Conservation (phyloP, 1,140 invertebrate species). For the Nasonia vitripennis region DNA sequence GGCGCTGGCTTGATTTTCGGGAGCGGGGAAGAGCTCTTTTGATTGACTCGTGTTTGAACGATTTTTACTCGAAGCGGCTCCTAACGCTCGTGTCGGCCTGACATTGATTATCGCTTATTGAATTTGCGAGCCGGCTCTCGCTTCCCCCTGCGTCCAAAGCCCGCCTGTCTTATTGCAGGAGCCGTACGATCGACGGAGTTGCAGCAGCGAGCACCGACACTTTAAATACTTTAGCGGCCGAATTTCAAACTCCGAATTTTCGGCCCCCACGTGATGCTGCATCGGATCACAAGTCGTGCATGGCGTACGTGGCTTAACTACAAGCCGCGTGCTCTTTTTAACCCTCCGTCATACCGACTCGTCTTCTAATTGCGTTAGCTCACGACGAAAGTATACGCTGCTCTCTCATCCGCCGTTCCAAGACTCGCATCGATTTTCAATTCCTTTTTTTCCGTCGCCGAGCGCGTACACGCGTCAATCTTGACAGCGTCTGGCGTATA, state of each 20-base stretch:
- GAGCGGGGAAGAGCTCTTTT: slow-evolving; percentile 61
- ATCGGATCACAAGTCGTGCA: neutral
- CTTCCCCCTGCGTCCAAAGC: slow-evolving; percentile 59
- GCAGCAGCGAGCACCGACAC: slow-evolving; percentile 17
- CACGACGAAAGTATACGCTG: slow-evolving; percentile 39
- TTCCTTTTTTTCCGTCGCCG: neutral
- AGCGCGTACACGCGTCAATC: neutral
- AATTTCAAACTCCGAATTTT: slow-evolving; percentile 49
- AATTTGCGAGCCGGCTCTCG: slow-evolving; percentile 64
- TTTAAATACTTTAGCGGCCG: slow-evolving; percentile 51
- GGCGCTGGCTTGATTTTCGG: slow-evolving; percentile 40
- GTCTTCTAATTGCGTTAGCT: slow-evolving; percentile 40
- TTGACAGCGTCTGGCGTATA: too few relatives aligned
- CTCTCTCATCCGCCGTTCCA: slow-evolving; percentile 6
- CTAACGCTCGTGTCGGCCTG: slow-evolving; percentile 60
- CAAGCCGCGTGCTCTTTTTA: slow-evolving; percentile 13
- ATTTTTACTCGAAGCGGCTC: slow-evolving; percentile 69
- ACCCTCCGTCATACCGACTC: slow-evolving; percentile 31
- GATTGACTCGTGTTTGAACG: slow-evolving; percentile 74
- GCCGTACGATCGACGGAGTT: slow-evolving; percentile 35
- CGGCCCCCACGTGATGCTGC: neutral
- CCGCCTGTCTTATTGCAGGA: slow-evolving; percentile 53
- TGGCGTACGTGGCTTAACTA: neutral
- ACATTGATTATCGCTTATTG: slow-evolving; percentile 75
- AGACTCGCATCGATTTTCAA: slow-evolving; percentile 24